Conservation (phyloP, 2,113 vertebrate species). For the Oceanodroma tethys region DNA sequence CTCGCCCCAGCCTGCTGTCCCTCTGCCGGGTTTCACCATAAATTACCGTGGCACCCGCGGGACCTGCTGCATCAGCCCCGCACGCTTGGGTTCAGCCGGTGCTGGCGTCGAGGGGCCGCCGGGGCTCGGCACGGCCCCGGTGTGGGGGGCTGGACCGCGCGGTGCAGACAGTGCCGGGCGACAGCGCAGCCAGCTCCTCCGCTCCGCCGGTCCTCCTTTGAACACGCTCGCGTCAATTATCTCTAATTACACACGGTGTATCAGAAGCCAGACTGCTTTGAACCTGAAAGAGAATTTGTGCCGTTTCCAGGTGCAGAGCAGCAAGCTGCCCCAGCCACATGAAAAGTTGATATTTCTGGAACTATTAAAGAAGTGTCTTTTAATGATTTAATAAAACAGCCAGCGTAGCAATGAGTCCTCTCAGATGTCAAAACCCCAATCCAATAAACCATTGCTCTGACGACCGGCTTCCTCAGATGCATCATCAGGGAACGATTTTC, state of each 20-base stretch:
- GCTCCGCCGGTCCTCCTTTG: neutral
- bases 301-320: neutral
- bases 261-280: neutral
- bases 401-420: neutral
- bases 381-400: slow-evolving; percentile 48
- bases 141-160: fast-evolving
- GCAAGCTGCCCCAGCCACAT: slow-evolving; percentile 7
- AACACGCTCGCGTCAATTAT: neutral
- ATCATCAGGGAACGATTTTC: slow-evolving; percentile 38
- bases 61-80: fast-evolving
- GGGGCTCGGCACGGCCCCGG: neutral
- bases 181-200: neutral
- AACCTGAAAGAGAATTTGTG: neutral
- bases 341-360: neutral
- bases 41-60: fast-evolving
- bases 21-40: fast-evolving
- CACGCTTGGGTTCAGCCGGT: fast-evolving
- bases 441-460: slow-evolving; percentile 55
- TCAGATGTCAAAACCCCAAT: slow-evolving; percentile 31
- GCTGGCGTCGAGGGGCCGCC: fast-evolving
- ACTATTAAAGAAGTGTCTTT: neutral
- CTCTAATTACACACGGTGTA: neutral
- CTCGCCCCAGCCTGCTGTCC: neutral
- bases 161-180: neutral
- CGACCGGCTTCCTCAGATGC: slow-evolving; percentile 11